Evolutionary conservation across 2,113 vertebrate species (phyloP), one percentile per base, ranked within the genome.

Genomic region (Aegotheles bennettii): DNA sequence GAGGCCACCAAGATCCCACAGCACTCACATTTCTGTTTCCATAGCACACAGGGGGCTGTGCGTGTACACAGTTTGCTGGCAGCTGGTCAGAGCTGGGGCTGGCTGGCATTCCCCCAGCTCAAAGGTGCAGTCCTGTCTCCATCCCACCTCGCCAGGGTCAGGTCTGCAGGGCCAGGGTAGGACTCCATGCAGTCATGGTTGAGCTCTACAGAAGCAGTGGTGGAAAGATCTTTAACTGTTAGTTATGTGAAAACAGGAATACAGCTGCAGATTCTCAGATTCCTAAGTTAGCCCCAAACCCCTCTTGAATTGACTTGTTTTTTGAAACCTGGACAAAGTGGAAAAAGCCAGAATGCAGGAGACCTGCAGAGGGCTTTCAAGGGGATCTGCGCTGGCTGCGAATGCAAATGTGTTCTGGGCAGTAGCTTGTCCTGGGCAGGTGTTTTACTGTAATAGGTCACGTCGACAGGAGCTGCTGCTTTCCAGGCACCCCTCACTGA

Each of bases 91-190:
- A 33, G 64, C 7, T 48, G 38, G 33, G 19, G 64, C 40, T 92
- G 82, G 31, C 48, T 78, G 83, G 63, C 86, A 24, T 74, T 89
- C 18, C 54, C 77, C 25, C 7, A 16, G 54, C 40, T 75, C 70
- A 43, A 18, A 69, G 0, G 0, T 3, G 0, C 25, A 3, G 23
- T 48, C 21, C 45, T 43, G 28, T 24, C 53, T 36, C 36, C 26
- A 17, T 68, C 28, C 47, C 8, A 0, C 14, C 54, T 57, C 36
- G 15, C 50, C 0, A 0, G 65, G 2, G 16, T 31, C 71, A 53
- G 64, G 42, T 47, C 51, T 54, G 53, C 48, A 83, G 40, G 15
- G n/a, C 61, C 74, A 45, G 40, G 29, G 29, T 11, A 28, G 54
- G 28, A 59, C 31, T 2, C 7, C 7, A 1, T 1, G 7, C 13